Evolutionary conservation across 2,888 invertebrate genomes (phyloP), one percentile per base, ranked within the genome.

Genomic region (Chirona hameri): DNA sequence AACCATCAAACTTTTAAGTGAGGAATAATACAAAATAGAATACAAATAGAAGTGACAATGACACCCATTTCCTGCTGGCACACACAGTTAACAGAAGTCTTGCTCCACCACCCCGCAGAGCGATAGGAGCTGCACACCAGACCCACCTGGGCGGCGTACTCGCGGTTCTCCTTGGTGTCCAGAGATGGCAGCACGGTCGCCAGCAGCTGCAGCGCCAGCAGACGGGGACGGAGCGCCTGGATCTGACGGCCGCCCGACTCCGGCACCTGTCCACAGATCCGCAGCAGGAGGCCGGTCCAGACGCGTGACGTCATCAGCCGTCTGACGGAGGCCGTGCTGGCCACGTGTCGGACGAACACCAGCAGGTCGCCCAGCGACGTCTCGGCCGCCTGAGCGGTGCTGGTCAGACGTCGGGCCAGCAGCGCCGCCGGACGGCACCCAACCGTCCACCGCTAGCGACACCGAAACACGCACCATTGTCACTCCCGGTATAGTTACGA

Each of bases 291-390:
- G 21, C 76, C 76, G 21, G 76, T 76, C 76, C 76, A 76, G 18
- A 24, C 76, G 76, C 29, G 76, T 10, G 76, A 76, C 21, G 76
- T 76, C 76, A 91, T 86, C 48, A 89, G 87, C 79, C 88, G 87
- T 85, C 90, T 89, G 65, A 91, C 88, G 14, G 87, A 86, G 12
- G 85, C 86, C 83, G 89, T 89, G 1, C 89, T 89, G 15, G 90
- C 89, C 52, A 91, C 88, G n/a, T 90, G 89, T 48, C 91, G 87
- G 46, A 91, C 86, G 86, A 91, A 91, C 57, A 91, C 89, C 81
- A 91, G 87, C 85, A 90, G 90, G 86, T 91, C 90, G 10, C 91
- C 91, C 24, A 91, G 87, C 39, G 88, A 84, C 29, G 79, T 84
- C 81, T 83, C 82, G 81, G 84, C 83, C 29, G 83, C 81, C 2